phyloP scores from a whole-genome alignment of 2,888 invertebrate species.

The Dasypolia templi region DNA sequence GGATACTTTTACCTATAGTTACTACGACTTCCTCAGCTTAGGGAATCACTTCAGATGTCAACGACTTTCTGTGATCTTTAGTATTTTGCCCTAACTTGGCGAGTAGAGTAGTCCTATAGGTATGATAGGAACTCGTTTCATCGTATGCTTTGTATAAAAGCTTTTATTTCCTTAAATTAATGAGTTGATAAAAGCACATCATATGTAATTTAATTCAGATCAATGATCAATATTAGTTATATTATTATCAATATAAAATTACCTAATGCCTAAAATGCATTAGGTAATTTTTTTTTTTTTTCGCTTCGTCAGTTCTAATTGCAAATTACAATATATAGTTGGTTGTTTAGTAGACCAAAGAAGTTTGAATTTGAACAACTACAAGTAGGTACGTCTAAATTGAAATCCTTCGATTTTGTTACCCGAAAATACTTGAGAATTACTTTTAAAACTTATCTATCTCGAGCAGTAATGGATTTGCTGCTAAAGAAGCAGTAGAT shows the following conservation, averaged over 20 bases:
- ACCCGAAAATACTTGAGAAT: slow-evolving; percentile 39
- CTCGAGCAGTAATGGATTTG: slow-evolving; percentile 59
- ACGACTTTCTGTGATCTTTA: slow-evolving; percentile 41
- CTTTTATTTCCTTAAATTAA: neutral
- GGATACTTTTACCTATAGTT: slow-evolving; percentile 41
- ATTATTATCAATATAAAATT: no score
- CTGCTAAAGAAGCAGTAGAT: slow-evolving; percentile 51
- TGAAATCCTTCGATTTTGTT: slow-evolving; percentile 25
- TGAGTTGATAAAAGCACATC: neutral
- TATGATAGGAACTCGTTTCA: neutral
- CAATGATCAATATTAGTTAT: no score
- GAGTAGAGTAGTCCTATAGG: neutral
- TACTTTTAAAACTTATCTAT: slow-evolving; percentile 56
- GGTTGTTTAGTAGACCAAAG: slow-evolving; percentile 7
- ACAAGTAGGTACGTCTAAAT: slow-evolving; percentile 9
- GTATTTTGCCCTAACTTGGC: slow-evolving; percentile 19
- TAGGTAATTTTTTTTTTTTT: no score
- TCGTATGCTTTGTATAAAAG: no score
- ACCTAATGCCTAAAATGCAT: no score
- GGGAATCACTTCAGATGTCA: slow-evolving; percentile 40
- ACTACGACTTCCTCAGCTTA: slow-evolving; percentile 38
- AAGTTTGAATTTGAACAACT: slow-evolving; percentile 16
- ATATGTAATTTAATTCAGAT: no score
- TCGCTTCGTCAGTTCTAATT: slow-evolving; percentile 11
- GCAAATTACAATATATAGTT: slow-evolving; percentile 21